Conservation (phyloP, 2,113 vertebrate genomes). For the Grus americana region DNA sequence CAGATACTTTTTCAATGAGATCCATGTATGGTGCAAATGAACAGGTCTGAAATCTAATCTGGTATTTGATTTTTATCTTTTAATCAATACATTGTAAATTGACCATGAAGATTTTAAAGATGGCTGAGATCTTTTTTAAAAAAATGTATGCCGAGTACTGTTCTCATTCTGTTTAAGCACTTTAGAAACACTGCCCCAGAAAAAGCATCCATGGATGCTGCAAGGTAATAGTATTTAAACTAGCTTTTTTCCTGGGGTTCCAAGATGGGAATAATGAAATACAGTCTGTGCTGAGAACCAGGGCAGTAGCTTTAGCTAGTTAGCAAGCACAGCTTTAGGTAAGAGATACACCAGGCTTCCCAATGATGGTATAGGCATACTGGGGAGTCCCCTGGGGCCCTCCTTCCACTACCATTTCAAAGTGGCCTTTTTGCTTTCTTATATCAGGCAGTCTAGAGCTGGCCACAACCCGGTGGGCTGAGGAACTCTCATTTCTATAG, state of each 20-base stretch:
- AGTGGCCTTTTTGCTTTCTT: neutral
- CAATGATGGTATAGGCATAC: neutral
- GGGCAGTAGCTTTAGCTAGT: neutral
- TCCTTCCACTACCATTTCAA: neutral
- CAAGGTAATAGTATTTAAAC: neutral
- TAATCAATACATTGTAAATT: neutral
- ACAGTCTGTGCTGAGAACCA: neutral
- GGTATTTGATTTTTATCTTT: neutral
- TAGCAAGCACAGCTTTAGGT: neutral
- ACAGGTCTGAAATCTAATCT: neutral
- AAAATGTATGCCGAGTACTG: neutral
- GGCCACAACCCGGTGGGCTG: neutral
- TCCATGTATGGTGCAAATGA: neutral
- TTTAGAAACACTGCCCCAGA: neutral
- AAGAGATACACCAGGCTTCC: neutral
- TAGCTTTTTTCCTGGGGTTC: neutral
- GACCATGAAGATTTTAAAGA: neutral
- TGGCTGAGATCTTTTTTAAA: neutral
- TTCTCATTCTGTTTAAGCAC: neutral
- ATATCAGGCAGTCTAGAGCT: neutral
- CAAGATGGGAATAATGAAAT: neutral
- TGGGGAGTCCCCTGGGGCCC: fast-evolving
- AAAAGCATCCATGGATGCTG: neutral
- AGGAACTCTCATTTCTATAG: neutral
- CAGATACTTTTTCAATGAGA: neutral